Evolutionary conservation across 2,888 invertebrate genomes (phyloP).

Genomic region (Tetanocera ferruginea): DNA sequence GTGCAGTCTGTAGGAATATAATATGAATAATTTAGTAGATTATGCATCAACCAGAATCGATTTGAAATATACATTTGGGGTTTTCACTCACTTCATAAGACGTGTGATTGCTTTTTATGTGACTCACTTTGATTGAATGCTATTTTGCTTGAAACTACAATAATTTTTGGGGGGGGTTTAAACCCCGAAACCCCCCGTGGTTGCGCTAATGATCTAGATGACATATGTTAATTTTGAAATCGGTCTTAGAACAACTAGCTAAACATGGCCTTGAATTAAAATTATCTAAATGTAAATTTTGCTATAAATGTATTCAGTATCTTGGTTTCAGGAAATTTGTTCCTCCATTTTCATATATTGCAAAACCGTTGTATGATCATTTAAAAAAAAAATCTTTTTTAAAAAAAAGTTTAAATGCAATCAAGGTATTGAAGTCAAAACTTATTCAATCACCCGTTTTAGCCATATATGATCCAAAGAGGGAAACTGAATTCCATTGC

Average conservation of each 20-base stretch:
- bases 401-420: constrained; percentile 33
- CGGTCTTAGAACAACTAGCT: constrained; percentile 27
- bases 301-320: constrained; percentile 33
- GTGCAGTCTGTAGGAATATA: too few species aligned
- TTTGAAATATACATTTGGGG: too few species aligned
- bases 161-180: too few species aligned
- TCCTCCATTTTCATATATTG: constrained; percentile 36
- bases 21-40: too few species aligned
- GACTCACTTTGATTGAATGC: too few species aligned
- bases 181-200: too few species aligned
- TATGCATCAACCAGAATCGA: too few species aligned
- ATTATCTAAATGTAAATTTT: constrained; percentile 41
- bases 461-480: constrained; percentile 55
- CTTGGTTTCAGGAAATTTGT: constrained; percentile 41
- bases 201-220: too few species aligned
- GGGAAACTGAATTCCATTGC: constrained; percentile 57
- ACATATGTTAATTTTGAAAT: constrained; percentile 36
- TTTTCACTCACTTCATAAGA: too few species aligned
- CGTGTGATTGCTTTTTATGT: too few species aligned
- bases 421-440: constrained; percentile 37
- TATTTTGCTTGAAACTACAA: too few species aligned
- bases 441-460: constrained; percentile 51
- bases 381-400: constrained; percentile 29
- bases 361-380: constrained; percentile 36
- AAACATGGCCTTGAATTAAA: constrained; percentile 34